Percentiles rank a stretch among this genome's conserved stretches.
These are phyloP conservation scores for Pogona vitticeps DNA, from an alignment of 2,113 vertebrate species.

Conservation along the genomic window DNA sequence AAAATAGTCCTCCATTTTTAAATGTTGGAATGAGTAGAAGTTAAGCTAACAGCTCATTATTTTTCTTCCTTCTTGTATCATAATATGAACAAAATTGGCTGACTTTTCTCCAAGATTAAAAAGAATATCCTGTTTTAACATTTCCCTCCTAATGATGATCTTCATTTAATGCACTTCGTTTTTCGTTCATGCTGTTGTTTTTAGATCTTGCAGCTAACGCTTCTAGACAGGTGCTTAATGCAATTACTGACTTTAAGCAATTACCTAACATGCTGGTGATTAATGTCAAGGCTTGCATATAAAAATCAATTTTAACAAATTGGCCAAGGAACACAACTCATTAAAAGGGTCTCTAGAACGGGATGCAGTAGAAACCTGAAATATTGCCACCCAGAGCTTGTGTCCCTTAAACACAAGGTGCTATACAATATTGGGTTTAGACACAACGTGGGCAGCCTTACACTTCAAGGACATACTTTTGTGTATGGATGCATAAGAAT, in stretches of 20 bases:
- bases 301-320: slow-evolving; percentile 58
- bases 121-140: slow-evolving; percentile 43
- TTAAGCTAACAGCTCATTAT: slow-evolving; percentile 35
- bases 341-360: slow-evolving; percentile 48
- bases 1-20: not conserved
- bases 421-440: not conserved
- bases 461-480: not conserved
- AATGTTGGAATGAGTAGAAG: slow-evolving; percentile 32
- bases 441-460: not conserved
- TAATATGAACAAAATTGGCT: slow-evolving; percentile 44
- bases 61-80: slow-evolving; percentile 30
- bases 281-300: slow-evolving; percentile 53
- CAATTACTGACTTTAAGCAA: slow-evolving; percentile 62
- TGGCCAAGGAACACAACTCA: slow-evolving; percentile 50
- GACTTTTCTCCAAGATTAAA: slow-evolving; percentile 70
- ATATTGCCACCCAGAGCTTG: not conserved
- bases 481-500: not conserved
- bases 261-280: slow-evolving; percentile 50
- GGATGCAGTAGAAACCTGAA: slow-evolving; percentile 23
- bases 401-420: not conserved
- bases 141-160: slow-evolving; percentile 48
- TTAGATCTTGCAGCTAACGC: slow-evolving; percentile 48
- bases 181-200: slow-evolving; percentile 52
- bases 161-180: slow-evolving; percentile 48
- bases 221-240: slow-evolving; percentile 49